phyloP scores from a whole-genome alignment of 2,113 vertebrate species.

The Marcusenius ussheri region DNA sequence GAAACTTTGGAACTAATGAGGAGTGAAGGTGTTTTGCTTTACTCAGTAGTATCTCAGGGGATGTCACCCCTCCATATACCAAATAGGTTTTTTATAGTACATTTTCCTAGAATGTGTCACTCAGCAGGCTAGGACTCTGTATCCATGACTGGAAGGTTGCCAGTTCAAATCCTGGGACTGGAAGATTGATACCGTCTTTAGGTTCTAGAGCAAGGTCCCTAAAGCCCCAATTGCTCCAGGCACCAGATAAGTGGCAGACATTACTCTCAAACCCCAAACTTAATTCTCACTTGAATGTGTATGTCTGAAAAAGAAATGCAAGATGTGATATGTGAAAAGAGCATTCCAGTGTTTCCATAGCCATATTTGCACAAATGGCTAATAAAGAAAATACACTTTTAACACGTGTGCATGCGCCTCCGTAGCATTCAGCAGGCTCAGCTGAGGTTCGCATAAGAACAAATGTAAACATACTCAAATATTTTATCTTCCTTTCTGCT shows the following conservation, averaged over 20 bases:
- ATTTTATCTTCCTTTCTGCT: background rate
- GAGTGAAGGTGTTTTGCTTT: background rate
- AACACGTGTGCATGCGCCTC: background rate
- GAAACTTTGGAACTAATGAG: background rate
- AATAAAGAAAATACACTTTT: background rate
- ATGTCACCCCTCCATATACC: background rate
- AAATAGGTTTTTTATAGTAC: background rate
- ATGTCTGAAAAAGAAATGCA: background rate
- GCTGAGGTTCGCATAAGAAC: background rate
- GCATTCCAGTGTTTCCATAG: background rate
- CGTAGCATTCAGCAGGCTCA: background rate
- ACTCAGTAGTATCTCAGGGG: background rate
- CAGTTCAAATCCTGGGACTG: background rate
- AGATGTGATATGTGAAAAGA: background rate
- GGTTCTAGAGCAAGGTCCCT: background rate
- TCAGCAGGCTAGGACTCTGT: background rate
- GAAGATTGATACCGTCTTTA: background rate
- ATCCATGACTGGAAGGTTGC: background rate
- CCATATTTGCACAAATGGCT: background rate
- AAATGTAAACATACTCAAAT: background rate
- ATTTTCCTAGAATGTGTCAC: background rate
- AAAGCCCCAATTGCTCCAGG: background rate
- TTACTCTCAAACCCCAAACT: background rate
- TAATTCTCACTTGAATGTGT: background rate
- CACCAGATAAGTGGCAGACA: background rate